phyloP scores from a whole-genome alignment of 1,140 invertebrate species.

The Heliconius melpomene region DNA sequence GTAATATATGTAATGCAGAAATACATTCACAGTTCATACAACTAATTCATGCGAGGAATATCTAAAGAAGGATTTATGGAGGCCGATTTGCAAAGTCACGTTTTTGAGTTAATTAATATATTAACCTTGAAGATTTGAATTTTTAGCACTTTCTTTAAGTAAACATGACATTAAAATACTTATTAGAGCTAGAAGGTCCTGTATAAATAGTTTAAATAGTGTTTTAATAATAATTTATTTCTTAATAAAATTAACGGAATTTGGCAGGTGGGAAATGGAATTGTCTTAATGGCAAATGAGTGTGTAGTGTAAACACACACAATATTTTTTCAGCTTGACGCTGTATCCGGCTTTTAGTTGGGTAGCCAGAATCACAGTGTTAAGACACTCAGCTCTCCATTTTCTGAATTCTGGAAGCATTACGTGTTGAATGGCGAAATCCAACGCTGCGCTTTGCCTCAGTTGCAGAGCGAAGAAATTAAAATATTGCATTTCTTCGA shows the following conservation, averaged over 20 bases:
- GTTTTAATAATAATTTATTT: no score
- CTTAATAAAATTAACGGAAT: no score
- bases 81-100: slow-evolving; percentile 6
- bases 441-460: no score
- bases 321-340: background rate
- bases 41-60: background rate
- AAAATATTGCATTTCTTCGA: no score
- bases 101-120: background rate
- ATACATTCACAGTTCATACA: background rate
- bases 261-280: no score
- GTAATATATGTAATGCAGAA: background rate
- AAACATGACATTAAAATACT: background rate
- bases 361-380: background rate
- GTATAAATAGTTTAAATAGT: no score
- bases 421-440: background rate
- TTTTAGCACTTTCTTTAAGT: background rate
- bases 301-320: background rate
- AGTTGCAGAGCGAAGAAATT: no score
- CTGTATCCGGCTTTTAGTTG: background rate
- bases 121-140: background rate
- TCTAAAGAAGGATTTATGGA: slow-evolving; percentile 7
- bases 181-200: background rate
- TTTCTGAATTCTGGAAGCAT: background rate
- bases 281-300: no score
- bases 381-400: background rate